Base-by-base conservation (phyloP, 2,113 vertebrate genomes). In the Carlito syrichta region DNA sequence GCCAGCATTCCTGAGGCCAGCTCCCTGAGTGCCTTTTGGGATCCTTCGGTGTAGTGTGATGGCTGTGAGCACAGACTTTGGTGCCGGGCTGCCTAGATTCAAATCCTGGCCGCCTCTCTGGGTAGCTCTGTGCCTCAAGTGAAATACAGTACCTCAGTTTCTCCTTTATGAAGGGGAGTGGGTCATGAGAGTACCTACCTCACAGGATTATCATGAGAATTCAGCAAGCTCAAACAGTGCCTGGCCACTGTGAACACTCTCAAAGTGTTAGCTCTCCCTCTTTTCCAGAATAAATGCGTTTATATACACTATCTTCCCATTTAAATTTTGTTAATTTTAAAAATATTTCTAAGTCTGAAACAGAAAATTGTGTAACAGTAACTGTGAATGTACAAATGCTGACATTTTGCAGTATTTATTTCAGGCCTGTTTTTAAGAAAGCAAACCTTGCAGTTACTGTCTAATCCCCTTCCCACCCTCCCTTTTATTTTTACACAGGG, bases 371-470 rank as follows among this genome's bases (percentile, higher is more conserved):
- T 40, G 22, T 50, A 48, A 74, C 8, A 40, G 30, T 23, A 52
- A 56, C 69, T 63, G 50, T 35, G 54, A 74, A 77, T 79, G 90
- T 63, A 84, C 50, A 79, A 52, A 89, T 23, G 63, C 63, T 73
- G 83, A 69, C 90, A n/a, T 79, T 95, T 83, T 68, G 50, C 25
- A 62, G 35, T 43, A 54, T 82, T 96, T 86, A n/a, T 88, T 91
- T 96, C 94, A 62, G 94, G 77, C 95, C 96, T 96, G 93, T 96
- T 96, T 98, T 97, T 85, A 88, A 88, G 88, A 77, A 86, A 69
- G 95, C 95, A 97, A 97, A 88, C 60, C 60, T 16, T 25, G 79
- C 40, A 30, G 45, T 83, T 30, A n/a, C 68, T 2, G n/a, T 82
- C 50, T 92, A 81, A 92, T 95, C 91, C 87, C 43, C 58, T 86